These are phyloP conservation scores for Tetragnatha versicolor DNA, from an alignment of 1,140 invertebrate species.

Conservation along the genomic window DNA sequence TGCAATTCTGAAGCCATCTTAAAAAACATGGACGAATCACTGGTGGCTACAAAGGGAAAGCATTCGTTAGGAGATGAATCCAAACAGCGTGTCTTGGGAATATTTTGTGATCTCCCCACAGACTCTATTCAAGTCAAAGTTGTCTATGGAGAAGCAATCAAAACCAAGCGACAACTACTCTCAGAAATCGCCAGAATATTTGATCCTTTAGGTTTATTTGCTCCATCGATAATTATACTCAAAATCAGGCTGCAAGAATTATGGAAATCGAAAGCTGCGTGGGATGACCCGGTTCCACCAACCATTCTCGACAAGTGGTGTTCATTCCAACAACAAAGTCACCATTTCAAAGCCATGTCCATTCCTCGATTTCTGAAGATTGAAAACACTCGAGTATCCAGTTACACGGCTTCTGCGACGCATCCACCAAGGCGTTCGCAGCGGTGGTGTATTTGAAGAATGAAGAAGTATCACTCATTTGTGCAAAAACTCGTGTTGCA, in stretches of 20 bases:
- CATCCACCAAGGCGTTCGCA: constrained; percentile 62
- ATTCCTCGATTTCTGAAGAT: not conserved
- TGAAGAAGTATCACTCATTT: not conserved
- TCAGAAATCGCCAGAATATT: constrained; percentile 59
- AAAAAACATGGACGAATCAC: constrained; percentile 22
- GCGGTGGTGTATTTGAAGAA: constrained; percentile 8
- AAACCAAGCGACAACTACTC: constrained; percentile 57
- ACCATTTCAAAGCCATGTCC: not conserved
- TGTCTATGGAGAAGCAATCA: too few species aligned
- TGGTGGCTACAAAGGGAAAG: not conserved
- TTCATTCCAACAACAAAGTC: constrained; percentile 60
- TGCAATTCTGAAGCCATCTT: constrained; percentile 58
- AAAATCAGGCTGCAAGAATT: constrained; percentile 57
- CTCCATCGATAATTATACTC: constrained; percentile 58
- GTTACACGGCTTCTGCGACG: constrained; percentile 61
- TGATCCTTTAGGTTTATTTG: constrained; percentile 62
- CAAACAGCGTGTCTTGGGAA: not conserved
- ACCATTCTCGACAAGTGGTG: constrained; percentile 58
- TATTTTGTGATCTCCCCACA: not conserved
- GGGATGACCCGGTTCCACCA: constrained; percentile 57
- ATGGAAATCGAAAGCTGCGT: not conserved
- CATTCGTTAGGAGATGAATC: not conserved
- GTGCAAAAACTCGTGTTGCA: constrained; percentile 52
- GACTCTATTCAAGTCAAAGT: not conserved
- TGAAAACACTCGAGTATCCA: constrained; percentile 60